A percentile compares a stretch with the other conserved stretches of the same genome.
Conservation (phyloP, 2,797 vertebrate genomes). For the Sebastes flavidus region DNA sequence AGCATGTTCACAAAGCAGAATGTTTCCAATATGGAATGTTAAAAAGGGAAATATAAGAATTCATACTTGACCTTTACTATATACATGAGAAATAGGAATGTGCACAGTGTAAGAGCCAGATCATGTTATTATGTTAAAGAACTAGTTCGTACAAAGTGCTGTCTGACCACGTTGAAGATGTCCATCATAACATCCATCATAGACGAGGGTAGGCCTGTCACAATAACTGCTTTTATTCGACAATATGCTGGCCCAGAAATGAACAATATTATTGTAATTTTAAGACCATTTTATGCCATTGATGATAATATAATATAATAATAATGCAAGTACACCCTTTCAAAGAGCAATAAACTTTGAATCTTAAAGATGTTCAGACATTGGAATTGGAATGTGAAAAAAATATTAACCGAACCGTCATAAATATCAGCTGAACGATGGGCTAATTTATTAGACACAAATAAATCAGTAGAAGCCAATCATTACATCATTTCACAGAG, state of each 20-base stretch:
- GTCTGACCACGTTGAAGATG: too few relatives aligned
- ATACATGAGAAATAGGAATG: background rate
- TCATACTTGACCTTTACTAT: background rate
- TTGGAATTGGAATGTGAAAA: too few relatives aligned
- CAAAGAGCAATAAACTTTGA: too few relatives aligned
- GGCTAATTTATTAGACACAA: constrained; percentile 80
- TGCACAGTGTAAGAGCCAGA: background rate
- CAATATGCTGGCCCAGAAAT: too few relatives aligned
- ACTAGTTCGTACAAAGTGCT: too few relatives aligned
- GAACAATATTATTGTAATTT: too few relatives aligned
- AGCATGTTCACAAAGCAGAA: background rate
- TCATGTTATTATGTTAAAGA: too few relatives aligned
- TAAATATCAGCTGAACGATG: constrained; percentile 76
- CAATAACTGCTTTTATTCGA: too few relatives aligned
- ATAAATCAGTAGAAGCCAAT: constrained; percentile 79
- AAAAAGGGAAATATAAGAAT: background rate
- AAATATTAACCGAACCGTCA: constrained; percentile 18
- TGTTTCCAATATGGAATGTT: background rate
- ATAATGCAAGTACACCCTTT: too few relatives aligned
- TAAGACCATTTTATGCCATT: too few relatives aligned
- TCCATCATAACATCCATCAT: background rate
- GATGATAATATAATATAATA: too few relatives aligned
- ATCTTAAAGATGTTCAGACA: too few relatives aligned
- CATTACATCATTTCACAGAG: constrained; percentile 52
- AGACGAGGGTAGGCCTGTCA: background rate